Evolutionary conservation across 2,113 vertebrate species (phyloP).

Genomic region (Phaethon lepturus): DNA sequence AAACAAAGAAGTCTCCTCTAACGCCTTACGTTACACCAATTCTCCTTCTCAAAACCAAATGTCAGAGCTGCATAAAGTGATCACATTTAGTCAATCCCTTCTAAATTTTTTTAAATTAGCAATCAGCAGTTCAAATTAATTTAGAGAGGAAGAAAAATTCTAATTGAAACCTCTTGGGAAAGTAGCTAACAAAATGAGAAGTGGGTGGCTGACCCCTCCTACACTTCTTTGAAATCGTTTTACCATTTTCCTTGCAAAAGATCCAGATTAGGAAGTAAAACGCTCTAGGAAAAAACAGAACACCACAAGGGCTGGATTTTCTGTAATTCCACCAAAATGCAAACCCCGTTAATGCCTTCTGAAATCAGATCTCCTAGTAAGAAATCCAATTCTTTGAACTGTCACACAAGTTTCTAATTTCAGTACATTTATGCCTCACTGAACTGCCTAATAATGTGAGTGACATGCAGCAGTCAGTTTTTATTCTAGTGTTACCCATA

Average conservation of each 20-base stretch:
- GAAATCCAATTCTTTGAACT: not conserved
- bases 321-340: not conserved
- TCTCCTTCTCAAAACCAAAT: not conserved
- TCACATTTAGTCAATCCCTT: not conserved
- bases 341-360: slow-evolving; percentile 26
- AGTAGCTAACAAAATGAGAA: not conserved
- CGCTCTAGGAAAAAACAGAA: not conserved
- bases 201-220: not conserved
- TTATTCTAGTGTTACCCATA: slow-evolving; percentile 22
- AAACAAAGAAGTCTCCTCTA: not conserved
- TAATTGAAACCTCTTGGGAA: not conserved
- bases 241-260: not conserved
- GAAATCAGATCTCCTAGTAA: slow-evolving; percentile 16
- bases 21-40: not conserved
- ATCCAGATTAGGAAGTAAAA: not conserved
- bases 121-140: not conserved
- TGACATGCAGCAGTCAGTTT: slow-evolving; percentile 54
- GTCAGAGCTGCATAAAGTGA: not conserved
- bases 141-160: not conserved
- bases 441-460: slow-evolving; percentile 46
- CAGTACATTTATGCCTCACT: slow-evolving; percentile 58
- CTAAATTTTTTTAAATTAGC: not conserved
- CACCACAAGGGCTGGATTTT: not conserved
- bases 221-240: not conserved
- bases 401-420: slow-evolving; percentile 60